Percentiles rank a stretch among this genome's conserved stretches.
phyloP scores from a whole-genome alignment of 2,888 invertebrate genomes.

The Sisyra terminalis region DNA sequence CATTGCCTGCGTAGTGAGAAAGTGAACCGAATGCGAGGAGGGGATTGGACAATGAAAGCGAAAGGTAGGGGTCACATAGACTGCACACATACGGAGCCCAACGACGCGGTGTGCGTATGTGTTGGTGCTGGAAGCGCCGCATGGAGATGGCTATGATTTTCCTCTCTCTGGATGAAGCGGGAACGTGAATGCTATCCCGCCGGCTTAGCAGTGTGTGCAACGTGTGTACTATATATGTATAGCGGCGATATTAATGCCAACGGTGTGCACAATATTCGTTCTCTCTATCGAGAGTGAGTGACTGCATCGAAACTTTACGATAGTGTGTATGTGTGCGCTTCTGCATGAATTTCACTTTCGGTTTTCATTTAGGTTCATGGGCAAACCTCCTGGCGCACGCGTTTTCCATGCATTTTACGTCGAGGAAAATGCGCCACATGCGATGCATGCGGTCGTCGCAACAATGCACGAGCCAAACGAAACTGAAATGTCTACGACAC shows the following conservation, averaged over 20 bases:
- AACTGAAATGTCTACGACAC: too few relatives aligned
- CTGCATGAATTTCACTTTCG: slow-evolving; percentile 18
- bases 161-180: too few relatives aligned
- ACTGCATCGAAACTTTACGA: slow-evolving; percentile 7
- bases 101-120: too few relatives aligned
- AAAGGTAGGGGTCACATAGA: slow-evolving; percentile 52
- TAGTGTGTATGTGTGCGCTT: neutral
- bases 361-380: slow-evolving; percentile 22
- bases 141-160: too few relatives aligned
- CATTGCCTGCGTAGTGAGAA: slow-evolving; percentile 27
- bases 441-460: too few relatives aligned
- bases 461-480: too few relatives aligned
- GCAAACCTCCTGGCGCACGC: slow-evolving; percentile 4
- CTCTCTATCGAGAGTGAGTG: slow-evolving; percentile 7
- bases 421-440: neutral
- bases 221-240: slow-evolving; percentile 10
- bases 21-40: slow-evolving; percentile 17
- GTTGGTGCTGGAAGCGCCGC: too few relatives aligned
- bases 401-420: neutral
- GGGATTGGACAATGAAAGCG: slow-evolving; percentile 42
- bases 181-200: slow-evolving; percentile 19
- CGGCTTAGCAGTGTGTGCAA: slow-evolving; percentile 26
- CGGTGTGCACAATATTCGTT: slow-evolving; percentile 1
- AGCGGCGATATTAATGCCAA: slow-evolving; percentile 4
- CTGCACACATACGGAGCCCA: too few relatives aligned